These are phyloP conservation scores for Tyrannus savana DNA, from an alignment of 2,113 vertebrate species.

Conservation along the genomic window DNA sequence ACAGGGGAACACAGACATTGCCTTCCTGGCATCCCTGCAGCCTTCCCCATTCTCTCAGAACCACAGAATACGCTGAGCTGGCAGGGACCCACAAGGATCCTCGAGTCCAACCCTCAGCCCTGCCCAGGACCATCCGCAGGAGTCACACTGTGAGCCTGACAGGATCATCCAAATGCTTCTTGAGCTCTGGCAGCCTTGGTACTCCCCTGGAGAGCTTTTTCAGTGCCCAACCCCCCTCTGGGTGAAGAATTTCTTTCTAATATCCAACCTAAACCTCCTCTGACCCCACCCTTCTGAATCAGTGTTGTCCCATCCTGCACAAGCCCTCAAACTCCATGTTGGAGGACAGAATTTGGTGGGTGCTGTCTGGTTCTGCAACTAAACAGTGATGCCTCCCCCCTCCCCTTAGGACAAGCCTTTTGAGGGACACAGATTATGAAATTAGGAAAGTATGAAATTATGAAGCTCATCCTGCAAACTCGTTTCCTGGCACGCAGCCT, in stretches of 20 bases:
- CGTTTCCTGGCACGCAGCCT: accelerated
- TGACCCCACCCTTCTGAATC: background rate
- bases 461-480: background rate
- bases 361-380: background rate
- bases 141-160: background rate
- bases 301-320: accelerated
- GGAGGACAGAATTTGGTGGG: background rate
- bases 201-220: background rate
- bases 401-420: background rate
- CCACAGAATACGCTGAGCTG: background rate
- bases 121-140: background rate
- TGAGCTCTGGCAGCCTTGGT: background rate
- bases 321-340: background rate
- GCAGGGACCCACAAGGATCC: background rate
- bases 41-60: background rate
- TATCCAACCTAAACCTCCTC: background rate
- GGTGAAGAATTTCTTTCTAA: background rate
- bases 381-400: accelerated
- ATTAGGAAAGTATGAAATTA: background rate
- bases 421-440: background rate
- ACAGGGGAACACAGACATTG: background rate
- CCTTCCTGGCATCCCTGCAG: background rate
- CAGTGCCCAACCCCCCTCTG: background rate
- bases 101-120: background rate
- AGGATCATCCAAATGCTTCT: background rate